phyloP scores from a whole-genome alignment of 2,797 vertebrate species.

The Euphonia xanthogaster region DNA sequence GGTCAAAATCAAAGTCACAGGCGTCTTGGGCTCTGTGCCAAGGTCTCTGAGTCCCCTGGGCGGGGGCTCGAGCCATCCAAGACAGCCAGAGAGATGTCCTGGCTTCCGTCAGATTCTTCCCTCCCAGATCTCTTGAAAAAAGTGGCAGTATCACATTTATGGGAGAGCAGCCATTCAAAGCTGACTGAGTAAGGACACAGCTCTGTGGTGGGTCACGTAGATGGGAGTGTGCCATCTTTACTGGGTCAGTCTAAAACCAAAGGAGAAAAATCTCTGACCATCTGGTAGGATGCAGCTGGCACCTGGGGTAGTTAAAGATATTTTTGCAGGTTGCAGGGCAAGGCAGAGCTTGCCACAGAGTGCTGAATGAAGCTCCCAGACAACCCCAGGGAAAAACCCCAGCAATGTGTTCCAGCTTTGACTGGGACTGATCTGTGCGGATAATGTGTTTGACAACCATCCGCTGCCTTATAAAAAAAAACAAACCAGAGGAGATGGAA shows the following conservation, averaged over 20 bases:
- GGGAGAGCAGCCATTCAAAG: not conserved
- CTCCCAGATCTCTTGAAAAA: not conserved
- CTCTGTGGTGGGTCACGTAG: not conserved
- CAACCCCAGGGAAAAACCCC: not conserved
- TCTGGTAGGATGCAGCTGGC: slow-evolving; percentile 36
- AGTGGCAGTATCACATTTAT: not conserved
- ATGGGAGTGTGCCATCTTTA: not conserved
- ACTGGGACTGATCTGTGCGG: not conserved
- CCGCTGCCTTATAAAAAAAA: not conserved
- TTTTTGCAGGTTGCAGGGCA: not conserved
- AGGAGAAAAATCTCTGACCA: slow-evolving; percentile 23
- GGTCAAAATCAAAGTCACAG: too few relatives aligned
- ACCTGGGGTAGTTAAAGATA: not conserved
- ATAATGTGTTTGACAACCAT: not conserved
- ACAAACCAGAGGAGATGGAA: not conserved
- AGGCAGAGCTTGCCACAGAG: not conserved
- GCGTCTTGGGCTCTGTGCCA: too few relatives aligned
- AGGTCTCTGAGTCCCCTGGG: too few relatives aligned
- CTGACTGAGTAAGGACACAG: not conserved
- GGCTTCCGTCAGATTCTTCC: not conserved
- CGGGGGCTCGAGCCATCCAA: too few relatives aligned
- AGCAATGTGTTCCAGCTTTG: not conserved
- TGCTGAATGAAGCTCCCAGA: not conserved
- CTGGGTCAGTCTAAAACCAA: slow-evolving; percentile 6
- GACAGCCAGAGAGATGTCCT: too few relatives aligned